Percentiles rank a stretch among this genome's conserved stretches.
Evolutionary conservation across 2,113 vertebrate genomes (phyloP).

Genomic region (Machaerirhynchus nigripectus): DNA sequence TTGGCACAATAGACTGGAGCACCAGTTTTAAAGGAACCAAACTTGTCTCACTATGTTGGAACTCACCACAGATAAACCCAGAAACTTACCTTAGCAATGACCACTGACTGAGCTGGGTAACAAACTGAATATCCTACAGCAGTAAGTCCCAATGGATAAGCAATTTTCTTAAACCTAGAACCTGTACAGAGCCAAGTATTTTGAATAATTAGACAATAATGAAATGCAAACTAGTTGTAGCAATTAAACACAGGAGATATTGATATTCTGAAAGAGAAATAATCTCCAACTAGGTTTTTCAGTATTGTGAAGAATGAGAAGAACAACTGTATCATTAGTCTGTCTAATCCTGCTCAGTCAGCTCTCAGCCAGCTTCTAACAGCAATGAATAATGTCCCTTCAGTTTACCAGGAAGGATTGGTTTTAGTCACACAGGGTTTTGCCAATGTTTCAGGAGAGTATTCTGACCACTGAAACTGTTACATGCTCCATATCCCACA

Average conservation of each 20-base stretch:
- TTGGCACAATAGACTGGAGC: not conserved
- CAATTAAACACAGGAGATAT: not conserved
- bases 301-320: not conserved
- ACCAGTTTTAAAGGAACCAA: not conserved
- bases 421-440: not conserved
- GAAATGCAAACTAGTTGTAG: not conserved
- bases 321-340: too few species aligned
- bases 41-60: not conserved
- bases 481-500: not conserved
- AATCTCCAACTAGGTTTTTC: not conserved
- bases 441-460: not conserved
- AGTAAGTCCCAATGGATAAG: slow-evolving; percentile 79
- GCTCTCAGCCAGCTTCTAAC: not conserved
- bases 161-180: slow-evolving; percentile 82
- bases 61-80: not conserved
- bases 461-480: not conserved
- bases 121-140: slow-evolving; percentile 81
- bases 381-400: not conserved
- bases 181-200: slow-evolving; percentile 67
- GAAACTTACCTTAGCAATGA: slow-evolving; percentile 82
- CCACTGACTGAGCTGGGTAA: slow-evolving; percentile 84
- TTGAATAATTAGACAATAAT: not conserved
- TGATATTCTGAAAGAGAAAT: not conserved
- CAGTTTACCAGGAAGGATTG: not conserved
- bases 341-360: not conserved